Conservation (phyloP, 2,888 invertebrate species). For the Timema cristinae region DNA sequence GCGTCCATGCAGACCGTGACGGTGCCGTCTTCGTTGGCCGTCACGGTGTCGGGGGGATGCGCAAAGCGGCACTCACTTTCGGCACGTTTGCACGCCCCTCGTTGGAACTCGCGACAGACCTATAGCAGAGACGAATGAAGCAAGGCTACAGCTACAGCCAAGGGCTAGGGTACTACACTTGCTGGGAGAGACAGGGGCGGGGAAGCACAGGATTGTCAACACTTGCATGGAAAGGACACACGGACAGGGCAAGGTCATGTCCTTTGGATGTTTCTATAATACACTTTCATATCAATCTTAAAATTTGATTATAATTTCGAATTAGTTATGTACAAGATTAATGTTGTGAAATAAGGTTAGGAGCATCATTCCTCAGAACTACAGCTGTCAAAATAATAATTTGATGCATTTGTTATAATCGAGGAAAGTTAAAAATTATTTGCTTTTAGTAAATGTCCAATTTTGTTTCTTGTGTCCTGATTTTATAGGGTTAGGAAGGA, state of each 20-base stretch:
- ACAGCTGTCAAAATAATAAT: too few species aligned
- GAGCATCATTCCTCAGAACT: neutral
- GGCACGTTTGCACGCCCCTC: conserved; percentile 96
- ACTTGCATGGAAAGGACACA: too few species aligned
- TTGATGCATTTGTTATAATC: too few species aligned
- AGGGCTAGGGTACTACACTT: conserved; percentile 37
- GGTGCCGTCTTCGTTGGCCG: conserved; percentile 96
- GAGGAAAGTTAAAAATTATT: too few species aligned
- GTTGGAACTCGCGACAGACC: conserved; percentile 93
- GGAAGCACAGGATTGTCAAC: too few species aligned
- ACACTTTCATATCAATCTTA: too few species aligned
- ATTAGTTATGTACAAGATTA: neutral
- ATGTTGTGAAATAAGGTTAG: conserved; percentile 11
- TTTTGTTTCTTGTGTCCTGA: neutral
- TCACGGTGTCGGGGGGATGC: conserved; percentile 95
- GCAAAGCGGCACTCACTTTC: conserved; percentile 98
- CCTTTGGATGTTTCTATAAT: too few species aligned
- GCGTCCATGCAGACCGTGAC: conserved; percentile 99
- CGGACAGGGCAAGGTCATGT: too few species aligned
- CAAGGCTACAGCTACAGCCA: conserved; percentile 56
- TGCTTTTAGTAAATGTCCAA: too few species aligned
- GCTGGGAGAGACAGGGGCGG: conserved; percentile 6
- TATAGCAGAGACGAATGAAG: conserved; percentile 38
- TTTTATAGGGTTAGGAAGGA: conserved; percentile 22
- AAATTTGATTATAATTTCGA: too few species aligned